phyloP scores from a whole-genome alignment of 2,113 vertebrate species.

The Caracal caracal region DNA sequence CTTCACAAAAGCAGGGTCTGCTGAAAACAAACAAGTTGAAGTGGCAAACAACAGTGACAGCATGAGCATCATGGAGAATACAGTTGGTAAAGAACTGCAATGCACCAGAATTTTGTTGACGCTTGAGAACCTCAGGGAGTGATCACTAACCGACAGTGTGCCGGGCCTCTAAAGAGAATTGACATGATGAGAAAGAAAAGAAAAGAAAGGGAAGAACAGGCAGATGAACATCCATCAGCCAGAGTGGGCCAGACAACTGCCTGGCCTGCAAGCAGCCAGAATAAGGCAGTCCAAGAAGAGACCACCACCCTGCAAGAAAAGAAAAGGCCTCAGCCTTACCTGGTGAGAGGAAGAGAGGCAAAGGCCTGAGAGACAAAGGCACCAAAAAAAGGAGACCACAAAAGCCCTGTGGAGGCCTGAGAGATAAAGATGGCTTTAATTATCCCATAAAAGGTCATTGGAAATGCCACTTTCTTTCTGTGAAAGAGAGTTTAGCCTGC shows the following conservation, averaged over 20 bases:
- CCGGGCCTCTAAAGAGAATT: not conserved
- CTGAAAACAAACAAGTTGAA: not conserved
- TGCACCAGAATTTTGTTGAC: not conserved
- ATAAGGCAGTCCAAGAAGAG: not conserved
- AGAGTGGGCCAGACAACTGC: not conserved
- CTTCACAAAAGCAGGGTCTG: not conserved
- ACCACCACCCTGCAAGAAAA: not conserved
- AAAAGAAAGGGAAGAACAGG: not conserved
- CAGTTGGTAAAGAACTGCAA: not conserved
- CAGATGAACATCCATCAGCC: not conserved
- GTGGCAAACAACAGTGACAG: not conserved
- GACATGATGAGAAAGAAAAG: not conserved
- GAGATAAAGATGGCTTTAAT: slow-evolving; percentile 9
- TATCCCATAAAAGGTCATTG: not conserved
- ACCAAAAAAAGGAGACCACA: not conserved
- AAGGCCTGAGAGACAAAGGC: not conserved
- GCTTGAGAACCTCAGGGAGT: not conserved
- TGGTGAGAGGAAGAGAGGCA: not conserved
- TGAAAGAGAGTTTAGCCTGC: not conserved
- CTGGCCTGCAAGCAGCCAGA: not conserved
- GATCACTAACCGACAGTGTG: not conserved
- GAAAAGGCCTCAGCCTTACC: not conserved
- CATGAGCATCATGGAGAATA: not conserved
- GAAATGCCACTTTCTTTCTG: slow-evolving; percentile 36
- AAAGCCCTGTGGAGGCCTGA: not conserved